Percentiles rank a stretch among this genome's conserved stretches.
These are phyloP conservation scores for Philereme vetulata DNA, from an alignment of 2,888 invertebrate species.

Conservation along the genomic window DNA sequence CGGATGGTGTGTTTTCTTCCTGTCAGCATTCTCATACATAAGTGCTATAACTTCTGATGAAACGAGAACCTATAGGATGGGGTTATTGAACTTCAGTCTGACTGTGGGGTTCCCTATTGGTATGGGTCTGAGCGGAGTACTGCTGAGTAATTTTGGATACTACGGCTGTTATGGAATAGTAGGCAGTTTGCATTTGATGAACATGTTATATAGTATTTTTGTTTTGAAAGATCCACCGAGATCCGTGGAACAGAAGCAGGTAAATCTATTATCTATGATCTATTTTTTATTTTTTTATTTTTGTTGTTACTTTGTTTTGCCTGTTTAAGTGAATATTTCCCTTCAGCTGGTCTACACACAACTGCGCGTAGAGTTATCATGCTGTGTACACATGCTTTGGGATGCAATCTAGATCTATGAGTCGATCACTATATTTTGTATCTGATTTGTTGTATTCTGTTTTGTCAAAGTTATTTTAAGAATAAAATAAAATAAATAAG, in stretches of 20 bases:
- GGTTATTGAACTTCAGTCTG: conserved; percentile 92
- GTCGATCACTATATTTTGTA: too few species aligned
- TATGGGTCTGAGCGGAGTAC: conserved; percentile 90
- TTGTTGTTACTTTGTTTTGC: too few species aligned
- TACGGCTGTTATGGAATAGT: conserved; percentile 90
- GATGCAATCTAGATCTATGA: too few species aligned
- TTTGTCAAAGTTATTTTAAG: too few species aligned
- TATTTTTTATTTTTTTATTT: too few species aligned
- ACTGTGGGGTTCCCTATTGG: conserved; percentile 95
- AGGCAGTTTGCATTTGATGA: conserved; percentile 85
- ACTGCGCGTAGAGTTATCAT: too few species aligned
- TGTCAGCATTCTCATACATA: conserved; percentile 92
- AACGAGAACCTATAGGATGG: conserved; percentile 91
- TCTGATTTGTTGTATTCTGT: too few species aligned
- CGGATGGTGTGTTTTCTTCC: conserved; percentile 92
- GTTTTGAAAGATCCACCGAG: conserved; percentile 85
- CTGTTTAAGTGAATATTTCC: too few species aligned
- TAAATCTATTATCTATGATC: too few species aligned
- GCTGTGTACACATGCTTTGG: too few species aligned
- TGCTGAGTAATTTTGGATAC: conserved; percentile 87
- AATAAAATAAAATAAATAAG: too few species aligned
- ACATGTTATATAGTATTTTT: conserved; percentile 87
- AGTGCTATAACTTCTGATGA: conserved; percentile 91
- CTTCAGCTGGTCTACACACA: too few species aligned
- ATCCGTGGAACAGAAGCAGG: conserved; percentile 61